phyloP scores from a whole-genome alignment of 2,113 vertebrate species.

The Cyphomyrus plagiostoma region DNA sequence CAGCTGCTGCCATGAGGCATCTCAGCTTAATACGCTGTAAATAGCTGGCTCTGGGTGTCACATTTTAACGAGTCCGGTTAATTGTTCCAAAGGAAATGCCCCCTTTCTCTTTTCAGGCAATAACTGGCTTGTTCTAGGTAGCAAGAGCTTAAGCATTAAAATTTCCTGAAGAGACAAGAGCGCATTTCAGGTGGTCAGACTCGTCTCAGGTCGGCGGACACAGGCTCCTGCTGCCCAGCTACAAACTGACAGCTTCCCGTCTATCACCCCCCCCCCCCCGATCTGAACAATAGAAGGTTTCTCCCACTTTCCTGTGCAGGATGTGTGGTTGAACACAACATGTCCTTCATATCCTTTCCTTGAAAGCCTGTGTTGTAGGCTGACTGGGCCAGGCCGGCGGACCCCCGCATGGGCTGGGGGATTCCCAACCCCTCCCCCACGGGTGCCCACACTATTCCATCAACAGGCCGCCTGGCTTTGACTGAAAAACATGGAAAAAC shows the following conservation, averaged over 20 bases:
- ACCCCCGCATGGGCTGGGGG: not conserved
- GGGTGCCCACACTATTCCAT: not conserved
- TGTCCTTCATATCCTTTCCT: not conserved
- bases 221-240: constrained; percentile 24
- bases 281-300: constrained; percentile 56
- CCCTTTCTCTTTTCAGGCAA: not conserved
- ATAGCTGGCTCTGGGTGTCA: not conserved
- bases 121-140: not conserved
- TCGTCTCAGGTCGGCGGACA: not conserved
- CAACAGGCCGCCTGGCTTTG: not conserved
- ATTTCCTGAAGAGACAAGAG: not conserved
- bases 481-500: not conserved
- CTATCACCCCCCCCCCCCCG: constrained; percentile 38
- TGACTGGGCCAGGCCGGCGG: not conserved
- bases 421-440: not conserved
- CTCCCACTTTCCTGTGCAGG: constrained; percentile 31
- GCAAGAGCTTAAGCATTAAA: constrained; percentile 4
- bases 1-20: not conserved
- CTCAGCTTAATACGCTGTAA: not conserved
- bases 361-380: not conserved
- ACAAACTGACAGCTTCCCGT: constrained; percentile 35
- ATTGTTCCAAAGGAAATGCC: not conserved
- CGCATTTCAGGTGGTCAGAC: not conserved
- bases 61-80: not conserved
- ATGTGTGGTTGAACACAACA: not conserved